These are phyloP conservation scores for Unio pictorum DNA, from an alignment of 2,888 invertebrate species.

Conservation along the genomic window DNA sequence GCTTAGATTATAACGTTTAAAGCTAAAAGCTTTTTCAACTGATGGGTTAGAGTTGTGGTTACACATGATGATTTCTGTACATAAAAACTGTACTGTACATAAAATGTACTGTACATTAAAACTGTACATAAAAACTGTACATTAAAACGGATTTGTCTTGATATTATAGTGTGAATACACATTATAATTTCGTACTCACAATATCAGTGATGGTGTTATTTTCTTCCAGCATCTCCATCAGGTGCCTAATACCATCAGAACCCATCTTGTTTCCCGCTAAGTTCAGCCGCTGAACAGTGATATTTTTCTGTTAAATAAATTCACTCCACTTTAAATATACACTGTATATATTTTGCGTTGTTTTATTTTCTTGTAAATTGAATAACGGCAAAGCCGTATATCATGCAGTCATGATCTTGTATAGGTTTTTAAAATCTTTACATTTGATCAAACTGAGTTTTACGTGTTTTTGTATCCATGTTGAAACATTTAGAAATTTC, in stretches of 20 bases:
- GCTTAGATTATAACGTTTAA: too few relatives aligned
- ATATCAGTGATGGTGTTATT: conserved; percentile 47
- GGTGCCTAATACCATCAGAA: conserved; percentile 39
- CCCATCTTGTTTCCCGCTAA: conserved; percentile 53
- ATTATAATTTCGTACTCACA: conserved; percentile 35
- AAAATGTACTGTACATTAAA: background rate
- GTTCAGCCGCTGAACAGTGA: conserved; percentile 42
- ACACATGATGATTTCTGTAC: background rate
- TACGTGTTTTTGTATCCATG: too few relatives aligned
- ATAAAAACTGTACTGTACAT: background rate
- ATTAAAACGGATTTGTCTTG: background rate
- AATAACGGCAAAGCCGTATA: too few relatives aligned
- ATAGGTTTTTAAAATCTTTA: too few relatives aligned
- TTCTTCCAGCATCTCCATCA: conserved; percentile 49
- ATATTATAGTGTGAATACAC: background rate
- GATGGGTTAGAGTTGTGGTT: too few relatives aligned
- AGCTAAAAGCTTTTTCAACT: too few relatives aligned
- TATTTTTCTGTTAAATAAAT: conserved; percentile 46
- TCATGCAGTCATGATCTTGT: too few relatives aligned
- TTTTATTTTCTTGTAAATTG: too few relatives aligned
- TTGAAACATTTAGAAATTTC: too few relatives aligned
- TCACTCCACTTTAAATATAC: background rate
- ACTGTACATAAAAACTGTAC: background rate
- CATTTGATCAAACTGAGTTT: too few relatives aligned
- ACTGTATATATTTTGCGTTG: too few relatives aligned